These are phyloP conservation scores for Polietes domitor DNA, from an alignment of 2,888 invertebrate species.

Conservation along the genomic window DNA sequence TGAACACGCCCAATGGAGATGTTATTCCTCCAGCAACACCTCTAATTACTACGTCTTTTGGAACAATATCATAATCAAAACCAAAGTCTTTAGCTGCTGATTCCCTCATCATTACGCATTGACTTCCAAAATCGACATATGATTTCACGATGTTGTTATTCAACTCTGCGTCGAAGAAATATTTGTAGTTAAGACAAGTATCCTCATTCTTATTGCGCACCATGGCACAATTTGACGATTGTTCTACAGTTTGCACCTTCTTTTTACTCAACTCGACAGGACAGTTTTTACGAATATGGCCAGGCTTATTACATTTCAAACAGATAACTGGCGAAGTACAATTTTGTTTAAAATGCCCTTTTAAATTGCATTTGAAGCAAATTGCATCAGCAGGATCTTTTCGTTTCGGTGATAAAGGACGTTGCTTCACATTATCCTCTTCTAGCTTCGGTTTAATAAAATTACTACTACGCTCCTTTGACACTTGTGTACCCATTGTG, in stretches of 20 bases:
- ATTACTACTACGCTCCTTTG: too few relatives aligned
- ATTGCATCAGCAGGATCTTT: too few relatives aligned
- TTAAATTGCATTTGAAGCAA: constrained; percentile 19
- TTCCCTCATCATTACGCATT: constrained; percentile 27
- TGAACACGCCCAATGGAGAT: neutral
- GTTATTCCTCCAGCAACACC: neutral
- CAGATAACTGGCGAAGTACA: neutral
- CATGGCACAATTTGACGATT: neutral
- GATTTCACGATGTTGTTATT: neutral
- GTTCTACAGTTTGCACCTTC: neutral
- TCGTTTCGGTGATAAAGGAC: neutral
- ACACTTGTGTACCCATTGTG: neutral
- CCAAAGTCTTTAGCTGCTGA: neutral
- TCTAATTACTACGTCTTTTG: neutral
- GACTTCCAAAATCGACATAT: constrained; percentile 20
- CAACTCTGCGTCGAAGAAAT: constrained; percentile 18
- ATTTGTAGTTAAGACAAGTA: neutral
- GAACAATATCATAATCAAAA: neutral
- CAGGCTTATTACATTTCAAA: constrained; percentile 16
- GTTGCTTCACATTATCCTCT: neutral
- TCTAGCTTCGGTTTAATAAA: neutral
- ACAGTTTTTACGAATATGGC: constrained; percentile 4
- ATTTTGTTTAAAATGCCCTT: constrained; percentile 19
- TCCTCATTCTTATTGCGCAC: neutral
- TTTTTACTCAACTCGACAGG: neutral